phyloP scores from a whole-genome alignment of 1,140 invertebrate species.

The Hyposmocoma kahamanoa region DNA sequence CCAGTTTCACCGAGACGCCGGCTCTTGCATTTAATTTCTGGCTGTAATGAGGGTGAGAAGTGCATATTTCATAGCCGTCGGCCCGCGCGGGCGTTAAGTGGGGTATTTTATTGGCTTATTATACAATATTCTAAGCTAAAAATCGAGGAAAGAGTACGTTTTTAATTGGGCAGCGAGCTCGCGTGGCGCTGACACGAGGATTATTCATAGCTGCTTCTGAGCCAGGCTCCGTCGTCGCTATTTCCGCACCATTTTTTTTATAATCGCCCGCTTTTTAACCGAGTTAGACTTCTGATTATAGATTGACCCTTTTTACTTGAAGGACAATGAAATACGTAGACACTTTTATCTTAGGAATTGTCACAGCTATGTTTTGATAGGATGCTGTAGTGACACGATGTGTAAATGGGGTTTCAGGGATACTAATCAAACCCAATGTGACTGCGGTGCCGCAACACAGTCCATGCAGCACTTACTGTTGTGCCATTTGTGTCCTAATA shows the following conservation, averaged over 20 bases:
- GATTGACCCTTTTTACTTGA: constrained; percentile 6
- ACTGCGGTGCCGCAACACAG: too few relatives aligned
- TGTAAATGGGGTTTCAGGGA: too few relatives aligned
- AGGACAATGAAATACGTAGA: too few relatives aligned
- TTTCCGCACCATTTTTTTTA: constrained; percentile 38
- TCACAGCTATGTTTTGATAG: too few relatives aligned
- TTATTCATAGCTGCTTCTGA: constrained; percentile 67
- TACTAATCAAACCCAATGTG: too few relatives aligned
- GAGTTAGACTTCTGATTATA: constrained; percentile 16
- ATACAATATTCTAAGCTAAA: constrained; percentile 73
- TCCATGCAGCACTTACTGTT: too few relatives aligned
- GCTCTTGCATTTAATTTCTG: constrained; percentile 50
- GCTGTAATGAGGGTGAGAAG: constrained; percentile 48
- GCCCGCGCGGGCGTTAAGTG: constrained; percentile 59
- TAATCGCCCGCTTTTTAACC: constrained; percentile 12
- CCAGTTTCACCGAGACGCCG: constrained; percentile 17
- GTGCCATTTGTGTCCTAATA: too few relatives aligned
- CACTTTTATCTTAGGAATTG: too few relatives aligned
- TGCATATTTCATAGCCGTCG: constrained; percentile 64
- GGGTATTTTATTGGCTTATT: constrained; percentile 72
- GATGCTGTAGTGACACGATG: too few relatives aligned
- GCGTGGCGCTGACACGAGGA: constrained; percentile 60
- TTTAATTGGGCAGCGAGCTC: constrained; percentile 68
- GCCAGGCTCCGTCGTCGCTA: constrained; percentile 51
- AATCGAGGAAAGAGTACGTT: constrained; percentile 71